Evolutionary conservation across 2,113 vertebrate species (phyloP).

Genomic region (Ictalurus furcatus): DNA sequence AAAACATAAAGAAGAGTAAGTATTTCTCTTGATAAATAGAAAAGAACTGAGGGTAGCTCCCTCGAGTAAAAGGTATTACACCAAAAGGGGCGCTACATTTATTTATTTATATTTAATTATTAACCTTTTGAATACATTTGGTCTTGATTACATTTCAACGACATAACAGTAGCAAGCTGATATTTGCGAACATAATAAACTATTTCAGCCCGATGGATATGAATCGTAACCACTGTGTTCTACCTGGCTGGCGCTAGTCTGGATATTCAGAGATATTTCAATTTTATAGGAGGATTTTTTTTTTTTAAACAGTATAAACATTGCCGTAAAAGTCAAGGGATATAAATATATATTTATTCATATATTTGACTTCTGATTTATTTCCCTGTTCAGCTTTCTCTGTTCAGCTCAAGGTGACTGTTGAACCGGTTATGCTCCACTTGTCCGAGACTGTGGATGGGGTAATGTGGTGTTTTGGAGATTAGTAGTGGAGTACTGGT

Average conservation of each 20-base stretch:
- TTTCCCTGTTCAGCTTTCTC: background rate
- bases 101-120: too few relatives aligned
- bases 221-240: background rate
- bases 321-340: background rate
- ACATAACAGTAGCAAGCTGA: background rate
- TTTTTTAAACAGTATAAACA: background rate
- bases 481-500: slow-evolving; percentile 48
- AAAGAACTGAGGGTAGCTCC: too few relatives aligned
- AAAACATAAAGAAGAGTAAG: too few relatives aligned
- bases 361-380: background rate
- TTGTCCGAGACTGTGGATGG: background rate
- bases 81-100: too few relatives aligned
- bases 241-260: background rate
- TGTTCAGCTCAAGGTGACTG: slow-evolving; percentile 10
- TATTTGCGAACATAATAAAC: background rate
- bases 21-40: too few relatives aligned
- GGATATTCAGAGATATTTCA: background rate
- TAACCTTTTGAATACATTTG: too few relatives aligned
- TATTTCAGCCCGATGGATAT: background rate
- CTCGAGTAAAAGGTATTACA: too few relatives aligned
- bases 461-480: slow-evolving; percentile 18
- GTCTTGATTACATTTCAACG: background rate
- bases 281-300: background rate
- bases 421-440: background rate
- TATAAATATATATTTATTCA: background rate